phyloP scores from a whole-genome alignment of 2,113 vertebrate genomes.

The Mustela lutreola region DNA sequence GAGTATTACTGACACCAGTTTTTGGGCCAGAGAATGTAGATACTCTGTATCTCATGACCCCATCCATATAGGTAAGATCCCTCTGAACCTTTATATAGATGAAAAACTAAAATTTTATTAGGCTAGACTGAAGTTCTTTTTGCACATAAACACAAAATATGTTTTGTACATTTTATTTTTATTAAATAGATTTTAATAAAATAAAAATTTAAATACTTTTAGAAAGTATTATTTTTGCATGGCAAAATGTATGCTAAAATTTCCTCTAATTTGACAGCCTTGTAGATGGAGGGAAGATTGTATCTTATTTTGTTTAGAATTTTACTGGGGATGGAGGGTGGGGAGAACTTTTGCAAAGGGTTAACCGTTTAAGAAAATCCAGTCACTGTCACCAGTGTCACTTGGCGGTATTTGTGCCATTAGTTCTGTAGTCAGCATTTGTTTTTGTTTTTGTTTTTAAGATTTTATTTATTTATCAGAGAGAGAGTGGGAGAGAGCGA shows the following conservation, averaged over 20 bases:
- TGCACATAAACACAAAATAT: not conserved
- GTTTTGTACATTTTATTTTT: constrained; percentile 4
- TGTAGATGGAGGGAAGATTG: not conserved
- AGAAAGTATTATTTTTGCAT: not conserved
- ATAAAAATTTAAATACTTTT: not conserved
- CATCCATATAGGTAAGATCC: not conserved
- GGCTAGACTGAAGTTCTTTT: not conserved
- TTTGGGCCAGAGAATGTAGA: not conserved
- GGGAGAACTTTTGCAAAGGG: not conserved
- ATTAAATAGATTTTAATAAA: constrained; percentile 18
- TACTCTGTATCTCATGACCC: not conserved
- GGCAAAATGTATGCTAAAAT: not conserved
- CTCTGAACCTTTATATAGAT: not conserved
- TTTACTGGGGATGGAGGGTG: not conserved
- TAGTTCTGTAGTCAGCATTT: not conserved
- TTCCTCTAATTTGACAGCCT: not conserved
- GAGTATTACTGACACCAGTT: not conserved
- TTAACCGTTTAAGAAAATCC: not conserved
- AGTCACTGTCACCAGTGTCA: not conserved
- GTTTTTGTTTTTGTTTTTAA: not conserved
- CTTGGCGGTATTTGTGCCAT: not conserved
- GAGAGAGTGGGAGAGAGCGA: no score
- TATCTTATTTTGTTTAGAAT: not conserved
- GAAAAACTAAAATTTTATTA: constrained; percentile 29
- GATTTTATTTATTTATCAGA: no score